Conservation (phyloP, 2,888 invertebrate genomes). For the Diplazon laetatorius region DNA sequence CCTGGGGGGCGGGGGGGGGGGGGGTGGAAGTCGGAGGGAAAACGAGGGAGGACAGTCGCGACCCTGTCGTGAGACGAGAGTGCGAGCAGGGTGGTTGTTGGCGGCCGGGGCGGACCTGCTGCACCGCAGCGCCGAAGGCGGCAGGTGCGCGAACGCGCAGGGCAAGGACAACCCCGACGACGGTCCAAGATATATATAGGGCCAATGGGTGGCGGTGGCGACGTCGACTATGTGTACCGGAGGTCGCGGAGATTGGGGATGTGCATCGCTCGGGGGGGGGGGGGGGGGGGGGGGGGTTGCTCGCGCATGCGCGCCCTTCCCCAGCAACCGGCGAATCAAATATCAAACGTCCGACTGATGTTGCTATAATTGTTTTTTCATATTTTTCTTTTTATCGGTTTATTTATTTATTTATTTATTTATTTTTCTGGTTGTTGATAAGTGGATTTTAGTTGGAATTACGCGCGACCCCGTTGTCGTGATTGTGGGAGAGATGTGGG, state of each 20-base stretch:
- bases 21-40: too few relatives aligned
- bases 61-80: too few relatives aligned
- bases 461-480: too few relatives aligned
- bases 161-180: slow-evolving; percentile 9
- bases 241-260: slow-evolving; percentile 24
- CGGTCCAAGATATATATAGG: too few relatives aligned
- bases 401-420: background rate
- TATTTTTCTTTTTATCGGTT: background rate
- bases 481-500: too few relatives aligned
- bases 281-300: background rate
- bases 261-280: too few relatives aligned
- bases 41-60: background rate
- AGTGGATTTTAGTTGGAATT: too few relatives aligned
- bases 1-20: slow-evolving; percentile 40
- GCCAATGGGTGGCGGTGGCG: slow-evolving; percentile 3
- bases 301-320: slow-evolving; percentile 61
- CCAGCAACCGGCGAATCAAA: slow-evolving; percentile 66
- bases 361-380: background rate
- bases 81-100: slow-evolving; percentile 23
- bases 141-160: slow-evolving; percentile 56
- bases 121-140: slow-evolving; percentile 10
- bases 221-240: background rate
- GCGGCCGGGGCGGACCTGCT: slow-evolving; percentile 52
- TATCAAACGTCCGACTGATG: slow-evolving; percentile 59
- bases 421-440: background rate